These are phyloP conservation scores for Ceuthmochares aereus DNA, from an alignment of 2,113 vertebrate genomes.

Conservation along the genomic window DNA sequence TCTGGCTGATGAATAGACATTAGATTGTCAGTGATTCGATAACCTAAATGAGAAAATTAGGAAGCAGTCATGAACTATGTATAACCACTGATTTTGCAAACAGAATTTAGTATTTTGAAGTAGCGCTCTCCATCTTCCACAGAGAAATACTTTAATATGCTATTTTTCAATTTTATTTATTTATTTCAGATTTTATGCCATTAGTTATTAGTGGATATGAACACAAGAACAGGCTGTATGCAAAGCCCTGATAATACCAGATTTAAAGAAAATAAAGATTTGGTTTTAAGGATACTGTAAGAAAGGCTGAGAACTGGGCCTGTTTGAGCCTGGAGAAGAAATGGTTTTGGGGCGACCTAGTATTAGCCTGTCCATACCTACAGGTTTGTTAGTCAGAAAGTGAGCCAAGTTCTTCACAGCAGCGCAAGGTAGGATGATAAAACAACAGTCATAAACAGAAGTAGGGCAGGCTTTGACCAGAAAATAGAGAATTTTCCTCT, in stretches of 20 bases:
- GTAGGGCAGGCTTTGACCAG: neutral
- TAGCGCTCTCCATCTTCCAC: neutral
- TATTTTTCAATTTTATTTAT: neutral
- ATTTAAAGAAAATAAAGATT: neutral
- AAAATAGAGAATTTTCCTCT: neutral
- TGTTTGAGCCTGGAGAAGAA: neutral
- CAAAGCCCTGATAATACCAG: neutral
- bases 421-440: rapidly evolving
- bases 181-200: neutral
- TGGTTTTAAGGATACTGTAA: neutral
- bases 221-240: neutral
- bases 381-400: neutral
- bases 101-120: neutral
- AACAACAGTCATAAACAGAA: neutral
- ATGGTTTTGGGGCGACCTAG: too few species aligned
- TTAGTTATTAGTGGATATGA: neutral
- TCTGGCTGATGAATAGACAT: neutral
- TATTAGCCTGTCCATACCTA: neutral
- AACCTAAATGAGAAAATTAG: neutral
- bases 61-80: neutral
- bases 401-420: neutral
- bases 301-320: neutral
- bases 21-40: neutral
- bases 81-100: neutral
- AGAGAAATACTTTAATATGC: neutral